These are phyloP conservation scores for Nesometra sesokonis DNA, from an alignment of 35 echinoderm and acorn worm species.

Conservation along the genomic window DNA sequence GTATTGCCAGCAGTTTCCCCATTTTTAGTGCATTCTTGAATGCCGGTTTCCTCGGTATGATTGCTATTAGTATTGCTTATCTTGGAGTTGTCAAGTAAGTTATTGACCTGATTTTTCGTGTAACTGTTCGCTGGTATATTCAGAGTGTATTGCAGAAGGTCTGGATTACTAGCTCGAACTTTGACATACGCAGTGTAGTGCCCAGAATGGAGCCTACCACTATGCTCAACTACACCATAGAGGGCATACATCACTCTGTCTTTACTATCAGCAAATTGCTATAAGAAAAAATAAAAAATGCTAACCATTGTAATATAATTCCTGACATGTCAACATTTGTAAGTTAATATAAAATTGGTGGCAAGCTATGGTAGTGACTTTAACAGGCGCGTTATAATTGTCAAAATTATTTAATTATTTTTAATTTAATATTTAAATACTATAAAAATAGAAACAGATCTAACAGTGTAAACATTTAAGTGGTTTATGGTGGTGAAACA, in stretches of 20 bases:
- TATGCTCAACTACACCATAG: slow-evolving; percentile 89
- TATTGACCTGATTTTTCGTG: neutral
- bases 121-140: slow-evolving; percentile 36
- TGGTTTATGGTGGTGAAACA: no score
- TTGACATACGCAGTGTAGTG: slow-evolving; percentile 96
- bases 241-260: slow-evolving; percentile 69
- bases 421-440: no score
- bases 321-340: no score
- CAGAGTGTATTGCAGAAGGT: slow-evolving; percentile 36
- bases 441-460: no score
- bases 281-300: neutral
- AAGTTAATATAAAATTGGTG: no score
- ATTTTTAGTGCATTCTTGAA: neutral
- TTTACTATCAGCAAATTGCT: slow-evolving; percentile 78
- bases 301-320: no score
- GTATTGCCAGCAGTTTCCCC: neutral
- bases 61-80: neutral
- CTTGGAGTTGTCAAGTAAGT: neutral
- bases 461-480: no score
- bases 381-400: no score
- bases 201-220: slow-evolving; percentile 74
- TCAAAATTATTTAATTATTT: no score
- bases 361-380: no score
- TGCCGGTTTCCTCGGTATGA: neutral
- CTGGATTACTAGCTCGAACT: slow-evolving; percentile 58